Conservation (phyloP, 2,797 vertebrate genomes). For the Tachyglossus aculeatus region DNA sequence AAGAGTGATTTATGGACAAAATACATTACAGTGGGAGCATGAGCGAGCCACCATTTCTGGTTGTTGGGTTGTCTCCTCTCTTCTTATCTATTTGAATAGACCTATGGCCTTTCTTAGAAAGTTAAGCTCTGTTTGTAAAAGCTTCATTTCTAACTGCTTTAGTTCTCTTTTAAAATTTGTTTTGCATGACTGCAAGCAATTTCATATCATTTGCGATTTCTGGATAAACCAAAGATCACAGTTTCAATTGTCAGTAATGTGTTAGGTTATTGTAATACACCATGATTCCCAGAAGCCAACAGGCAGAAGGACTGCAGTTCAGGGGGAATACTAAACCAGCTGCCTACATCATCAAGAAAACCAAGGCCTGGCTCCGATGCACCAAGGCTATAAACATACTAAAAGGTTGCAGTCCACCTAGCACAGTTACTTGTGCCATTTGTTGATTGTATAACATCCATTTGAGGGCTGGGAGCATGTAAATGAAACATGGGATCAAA, state of each 20-base stretch:
- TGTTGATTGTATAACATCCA: conserved; percentile 39
- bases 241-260: conserved; percentile 12
- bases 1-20: background rate
- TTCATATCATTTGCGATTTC: background rate
- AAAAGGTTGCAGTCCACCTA: background rate
- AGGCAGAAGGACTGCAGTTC: background rate
- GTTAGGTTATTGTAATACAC: background rate
- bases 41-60: background rate
- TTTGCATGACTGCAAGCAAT: background rate
- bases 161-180: conserved; percentile 15
- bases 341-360: conserved; percentile 18
- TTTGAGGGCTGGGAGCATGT: conserved; percentile 26
- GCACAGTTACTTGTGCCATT: background rate
- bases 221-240: background rate
- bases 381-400: conserved; percentile 14
- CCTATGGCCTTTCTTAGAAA: background rate
- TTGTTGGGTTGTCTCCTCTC: rapidly evolving
- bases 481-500: conserved; percentile 39
- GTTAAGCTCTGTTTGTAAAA: conserved; percentile 16
- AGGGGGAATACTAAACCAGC: conserved; percentile 38
- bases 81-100: background rate
- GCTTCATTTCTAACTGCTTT: background rate
- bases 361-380: background rate
- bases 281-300: conserved; percentile 31
- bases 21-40: background rate